phyloP scores from a whole-genome alignment of 1,140 invertebrate species.

The Scaptomyza graminum region DNA sequence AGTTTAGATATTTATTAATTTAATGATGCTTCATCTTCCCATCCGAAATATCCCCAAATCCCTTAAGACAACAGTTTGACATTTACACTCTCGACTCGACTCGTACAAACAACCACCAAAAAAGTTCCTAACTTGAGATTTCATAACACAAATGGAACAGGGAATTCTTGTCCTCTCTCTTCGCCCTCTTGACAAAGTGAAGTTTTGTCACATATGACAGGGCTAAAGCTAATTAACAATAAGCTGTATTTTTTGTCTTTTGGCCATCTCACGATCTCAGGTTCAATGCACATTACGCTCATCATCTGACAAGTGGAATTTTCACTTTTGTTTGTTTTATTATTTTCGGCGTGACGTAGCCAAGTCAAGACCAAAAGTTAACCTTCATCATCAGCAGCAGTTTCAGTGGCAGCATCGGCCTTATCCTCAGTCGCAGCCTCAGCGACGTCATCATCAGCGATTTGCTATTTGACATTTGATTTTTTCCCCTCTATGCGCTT shows the following conservation, averaged over 20 bases:
- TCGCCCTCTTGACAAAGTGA: neutral
- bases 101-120: neutral
- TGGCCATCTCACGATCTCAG: conserved; percentile 62
- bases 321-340: conserved; percentile 47
- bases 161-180: neutral
- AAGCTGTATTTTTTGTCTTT: conserved; percentile 49
- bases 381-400: conserved; percentile 60
- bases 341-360: conserved; percentile 37
- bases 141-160: conserved; percentile 10
- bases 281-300: conserved; percentile 66
- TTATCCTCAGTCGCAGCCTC: conserved; percentile 8
- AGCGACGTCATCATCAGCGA: conserved; percentile 67
- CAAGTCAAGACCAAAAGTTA: conserved; percentile 48
- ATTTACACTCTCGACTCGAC: conserved; percentile 1
- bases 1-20: neutral
- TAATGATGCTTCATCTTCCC: neutral
- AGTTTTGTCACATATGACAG: conserved; percentile 39
- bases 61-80: conserved; percentile 9
- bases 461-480: conserved; percentile 79
- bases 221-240: conserved; percentile 63
- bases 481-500: conserved; percentile 51
- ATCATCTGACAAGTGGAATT: conserved; percentile 69
- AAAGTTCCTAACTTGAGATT: conserved; percentile 1
- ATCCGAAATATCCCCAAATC: neutral
- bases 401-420: neutral